Conservation (phyloP, 2,888 invertebrate genomes). For the Trachelus stipa region DNA sequence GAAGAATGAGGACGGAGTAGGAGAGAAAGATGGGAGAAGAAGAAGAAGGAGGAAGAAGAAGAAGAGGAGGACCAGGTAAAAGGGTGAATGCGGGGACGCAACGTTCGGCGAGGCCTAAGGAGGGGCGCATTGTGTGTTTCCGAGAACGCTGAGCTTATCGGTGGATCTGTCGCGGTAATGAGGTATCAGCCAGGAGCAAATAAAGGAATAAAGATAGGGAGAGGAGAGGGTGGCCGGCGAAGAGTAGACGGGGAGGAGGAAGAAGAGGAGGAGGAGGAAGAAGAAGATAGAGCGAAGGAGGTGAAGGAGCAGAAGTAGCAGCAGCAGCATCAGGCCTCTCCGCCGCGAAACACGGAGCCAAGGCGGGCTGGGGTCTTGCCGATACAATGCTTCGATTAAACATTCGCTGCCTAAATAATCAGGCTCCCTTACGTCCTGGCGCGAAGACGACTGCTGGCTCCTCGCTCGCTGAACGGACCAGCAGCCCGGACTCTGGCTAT, state of each 20-base stretch:
- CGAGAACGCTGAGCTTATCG: slow-evolving; percentile 65
- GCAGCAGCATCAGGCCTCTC: slow-evolving; percentile 18
- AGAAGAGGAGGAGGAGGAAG: slow-evolving; percentile 14
- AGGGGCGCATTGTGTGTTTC: slow-evolving; percentile 65
- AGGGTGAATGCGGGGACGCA: slow-evolving; percentile 30
- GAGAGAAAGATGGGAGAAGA: not conserved
- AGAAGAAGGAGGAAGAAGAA: not conserved
- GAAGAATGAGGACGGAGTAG: slow-evolving; percentile 7
- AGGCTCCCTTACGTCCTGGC: slow-evolving; percentile 47
- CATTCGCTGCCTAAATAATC: slow-evolving; percentile 66
- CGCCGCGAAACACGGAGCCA: slow-evolving; percentile 22
- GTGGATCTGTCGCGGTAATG: slow-evolving; percentile 67
- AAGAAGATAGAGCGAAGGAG: slow-evolving; percentile 19
- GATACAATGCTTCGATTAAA: slow-evolving; percentile 66
- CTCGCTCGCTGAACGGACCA: not conserved
- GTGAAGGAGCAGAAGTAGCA: slow-evolving; percentile 19
- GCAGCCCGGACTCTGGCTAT: slow-evolving; percentile 32
- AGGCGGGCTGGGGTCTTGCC: slow-evolving; percentile 37
- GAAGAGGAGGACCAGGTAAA: slow-evolving; percentile 18
- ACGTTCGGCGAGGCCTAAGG: slow-evolving; percentile 26
- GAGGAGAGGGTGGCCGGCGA: slow-evolving; percentile 22
- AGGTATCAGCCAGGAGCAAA: slow-evolving; percentile 66
- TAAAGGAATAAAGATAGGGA: slow-evolving; percentile 62
- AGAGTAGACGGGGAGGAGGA: slow-evolving; percentile 22
- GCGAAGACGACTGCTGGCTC: not conserved